phyloP scores from a whole-genome alignment of 1,140 invertebrate genomes.

The Cydia splendana region DNA sequence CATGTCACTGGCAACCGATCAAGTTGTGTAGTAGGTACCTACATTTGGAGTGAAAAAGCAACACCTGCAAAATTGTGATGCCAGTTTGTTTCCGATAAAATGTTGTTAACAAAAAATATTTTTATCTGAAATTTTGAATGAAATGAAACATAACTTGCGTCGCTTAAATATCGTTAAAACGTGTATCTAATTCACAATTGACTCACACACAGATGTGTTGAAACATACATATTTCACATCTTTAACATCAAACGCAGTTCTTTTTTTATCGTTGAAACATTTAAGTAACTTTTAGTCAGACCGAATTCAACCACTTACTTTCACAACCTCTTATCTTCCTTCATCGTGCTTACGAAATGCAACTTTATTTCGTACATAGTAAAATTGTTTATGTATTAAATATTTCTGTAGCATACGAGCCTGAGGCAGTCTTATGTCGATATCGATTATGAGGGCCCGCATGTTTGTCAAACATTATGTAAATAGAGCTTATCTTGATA shows the following conservation, averaged over 20 bases:
- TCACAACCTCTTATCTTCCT: background rate
- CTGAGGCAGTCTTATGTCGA: background rate
- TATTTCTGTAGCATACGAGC: background rate
- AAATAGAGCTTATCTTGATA: conserved; percentile 47
- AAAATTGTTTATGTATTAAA: background rate
- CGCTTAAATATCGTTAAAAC: no score
- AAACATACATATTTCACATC: background rate
- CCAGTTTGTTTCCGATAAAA: no score
- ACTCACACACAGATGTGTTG: background rate
- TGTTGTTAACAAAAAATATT: no score
- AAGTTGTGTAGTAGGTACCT: no score
- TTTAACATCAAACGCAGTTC: background rate
- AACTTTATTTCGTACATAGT: background rate
- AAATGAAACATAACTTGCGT: no score
- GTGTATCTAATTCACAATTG: no score
- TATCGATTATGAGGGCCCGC: conserved; percentile 59
- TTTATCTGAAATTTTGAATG: no score
- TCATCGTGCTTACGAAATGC: background rate
- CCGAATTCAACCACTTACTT: background rate
- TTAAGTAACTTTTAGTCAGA: conserved; percentile 9
- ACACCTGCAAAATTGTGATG: no score
- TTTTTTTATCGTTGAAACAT: conserved; percentile 18
- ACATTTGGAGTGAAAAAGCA: no score
- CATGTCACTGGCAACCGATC: no score
- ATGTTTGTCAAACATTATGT: conserved; percentile 62